Evolutionary conservation across 2,797 vertebrate genomes (phyloP).

Genomic region (Sebastes kiyomatsui): DNA sequence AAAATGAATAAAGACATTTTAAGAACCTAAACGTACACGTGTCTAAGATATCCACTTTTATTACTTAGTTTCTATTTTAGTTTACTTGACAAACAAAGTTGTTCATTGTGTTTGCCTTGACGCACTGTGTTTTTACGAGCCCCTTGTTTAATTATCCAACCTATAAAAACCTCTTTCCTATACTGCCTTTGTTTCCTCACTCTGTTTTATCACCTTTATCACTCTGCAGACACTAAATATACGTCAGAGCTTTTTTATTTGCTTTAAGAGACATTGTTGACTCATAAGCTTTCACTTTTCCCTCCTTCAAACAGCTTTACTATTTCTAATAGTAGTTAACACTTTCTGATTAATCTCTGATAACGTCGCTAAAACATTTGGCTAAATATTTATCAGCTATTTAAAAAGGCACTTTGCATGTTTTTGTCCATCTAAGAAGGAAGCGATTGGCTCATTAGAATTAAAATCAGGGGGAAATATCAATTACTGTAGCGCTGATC

Average conservation of each 20-base stretch:
- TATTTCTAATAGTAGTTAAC: neutral
- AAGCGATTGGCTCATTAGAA: slow-evolving; percentile 23
- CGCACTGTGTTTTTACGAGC: slow-evolving; percentile 27
- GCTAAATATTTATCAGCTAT: slow-evolving; percentile 36
- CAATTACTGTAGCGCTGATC: neutral
- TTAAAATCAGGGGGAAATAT: slow-evolving; percentile 18
- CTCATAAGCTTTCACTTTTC: neutral
- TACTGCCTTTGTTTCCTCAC: neutral
- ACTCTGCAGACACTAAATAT: neutral
- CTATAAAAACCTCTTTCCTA: slow-evolving; percentile 14
- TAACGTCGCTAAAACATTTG: slow-evolving; percentile 19
- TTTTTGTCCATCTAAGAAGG: slow-evolving; percentile 27
- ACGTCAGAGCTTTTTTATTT: slow-evolving; percentile 6
- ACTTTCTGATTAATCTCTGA: slow-evolving; percentile 8
- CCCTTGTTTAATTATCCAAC: neutral
- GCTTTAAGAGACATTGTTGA: neutral
- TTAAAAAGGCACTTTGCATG: slow-evolving; percentile 75
- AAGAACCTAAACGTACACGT: neutral
- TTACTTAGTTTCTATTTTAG: neutral
- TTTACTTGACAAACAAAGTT: slow-evolving; percentile 5
- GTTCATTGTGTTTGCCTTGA: slow-evolving; percentile 13
- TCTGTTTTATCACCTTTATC: neutral
- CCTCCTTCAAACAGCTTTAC: neutral
- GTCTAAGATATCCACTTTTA: neutral
- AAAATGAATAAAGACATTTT: neutral